Percentiles rank a stretch among this genome's conserved stretches.
phyloP scores from a whole-genome alignment of 2,888 invertebrate species.

The Ptychoptera albimana region DNA sequence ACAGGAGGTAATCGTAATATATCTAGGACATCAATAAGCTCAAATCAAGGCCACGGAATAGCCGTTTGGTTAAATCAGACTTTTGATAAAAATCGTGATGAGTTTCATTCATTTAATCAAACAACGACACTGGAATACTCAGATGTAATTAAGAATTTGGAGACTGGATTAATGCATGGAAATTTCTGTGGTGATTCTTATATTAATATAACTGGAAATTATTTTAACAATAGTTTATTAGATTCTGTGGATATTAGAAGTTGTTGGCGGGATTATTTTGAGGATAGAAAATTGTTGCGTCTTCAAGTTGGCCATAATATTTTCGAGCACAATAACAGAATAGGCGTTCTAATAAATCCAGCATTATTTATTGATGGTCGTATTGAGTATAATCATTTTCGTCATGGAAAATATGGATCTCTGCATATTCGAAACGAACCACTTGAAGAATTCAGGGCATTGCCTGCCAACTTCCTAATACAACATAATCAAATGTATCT shows the following conservation, averaged over 20 bases:
- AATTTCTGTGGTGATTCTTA: constrained; percentile 78
- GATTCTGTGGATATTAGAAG: constrained; percentile 70
- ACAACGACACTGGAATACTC: constrained; percentile 77
- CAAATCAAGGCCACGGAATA: constrained; percentile 77
- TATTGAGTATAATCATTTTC: constrained; percentile 82
- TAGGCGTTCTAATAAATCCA: constrained; percentile 64
- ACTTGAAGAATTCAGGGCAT: constrained; percentile 60
- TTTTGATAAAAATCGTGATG: constrained; percentile 38
- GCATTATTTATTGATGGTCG: constrained; percentile 61
- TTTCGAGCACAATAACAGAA: constrained; percentile 58
- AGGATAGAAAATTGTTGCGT: constrained; percentile 34
- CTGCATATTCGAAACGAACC: constrained; percentile 70
- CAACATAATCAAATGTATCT: constrained; percentile 79
- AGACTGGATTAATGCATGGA: constrained; percentile 78
- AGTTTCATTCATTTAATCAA: constrained; percentile 67
- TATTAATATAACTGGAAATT: constrained; percentile 87
- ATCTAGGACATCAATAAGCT: constrained; percentile 68
- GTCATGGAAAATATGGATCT: constrained; percentile 64
- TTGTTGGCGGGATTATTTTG: constrained; percentile 47
- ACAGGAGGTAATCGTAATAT: constrained; percentile 89
- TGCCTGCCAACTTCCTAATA: constrained; percentile 54
- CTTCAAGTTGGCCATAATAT: constrained; percentile 76
- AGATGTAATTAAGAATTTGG: constrained; percentile 70
- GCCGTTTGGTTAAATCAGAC: constrained; percentile 85
- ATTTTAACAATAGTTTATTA: constrained; percentile 62